A percentile compares a stretch with the other conserved stretches of the same genome.
Conservation (phyloP, 2,888 invertebrate genomes). For the Phyllotreta striolata region DNA sequence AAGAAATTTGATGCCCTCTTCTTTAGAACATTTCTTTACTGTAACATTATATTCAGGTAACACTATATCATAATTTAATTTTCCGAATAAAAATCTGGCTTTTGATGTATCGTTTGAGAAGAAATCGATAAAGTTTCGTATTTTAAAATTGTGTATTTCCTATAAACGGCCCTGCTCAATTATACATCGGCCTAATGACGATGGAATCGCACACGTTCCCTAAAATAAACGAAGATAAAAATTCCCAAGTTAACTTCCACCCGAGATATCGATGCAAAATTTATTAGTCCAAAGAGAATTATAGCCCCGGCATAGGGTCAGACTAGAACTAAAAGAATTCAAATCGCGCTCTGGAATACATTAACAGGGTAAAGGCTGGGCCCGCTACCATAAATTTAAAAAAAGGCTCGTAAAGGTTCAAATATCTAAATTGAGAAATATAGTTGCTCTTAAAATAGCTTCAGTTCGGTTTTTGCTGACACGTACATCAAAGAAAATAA, state of each 20-base stretch:
- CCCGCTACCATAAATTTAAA: conserved; percentile 31
- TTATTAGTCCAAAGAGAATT: conserved; percentile 33
- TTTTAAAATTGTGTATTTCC: no score
- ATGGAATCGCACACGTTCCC: conserved; percentile 4
- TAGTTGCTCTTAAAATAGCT: neutral
- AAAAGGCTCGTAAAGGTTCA: conserved; percentile 21
- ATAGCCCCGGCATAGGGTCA: conserved; percentile 27
- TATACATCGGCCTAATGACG: no score
- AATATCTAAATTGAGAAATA: conserved; percentile 14
- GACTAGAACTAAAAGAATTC: conserved; percentile 35
- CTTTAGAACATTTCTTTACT: no score
- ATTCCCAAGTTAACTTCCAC: conserved; percentile 27
- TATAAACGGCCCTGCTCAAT: no score
- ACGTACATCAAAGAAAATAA: neutral
- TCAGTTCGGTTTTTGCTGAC: conserved; percentile 4
- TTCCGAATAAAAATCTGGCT: no score
- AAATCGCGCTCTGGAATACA: conserved; percentile 42
- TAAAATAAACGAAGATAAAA: conserved; percentile 28
- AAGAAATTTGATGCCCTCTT: no score
- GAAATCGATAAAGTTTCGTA: no score
- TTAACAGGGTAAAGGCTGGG: conserved; percentile 41
- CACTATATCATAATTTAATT: no score
- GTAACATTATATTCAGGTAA: no score
- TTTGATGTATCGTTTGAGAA: no score
- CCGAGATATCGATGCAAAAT: conserved; percentile 33